These are phyloP conservation scores for Phylloscopus collybita DNA, from an alignment of 2,797 vertebrate genomes.

Conservation along the genomic window DNA sequence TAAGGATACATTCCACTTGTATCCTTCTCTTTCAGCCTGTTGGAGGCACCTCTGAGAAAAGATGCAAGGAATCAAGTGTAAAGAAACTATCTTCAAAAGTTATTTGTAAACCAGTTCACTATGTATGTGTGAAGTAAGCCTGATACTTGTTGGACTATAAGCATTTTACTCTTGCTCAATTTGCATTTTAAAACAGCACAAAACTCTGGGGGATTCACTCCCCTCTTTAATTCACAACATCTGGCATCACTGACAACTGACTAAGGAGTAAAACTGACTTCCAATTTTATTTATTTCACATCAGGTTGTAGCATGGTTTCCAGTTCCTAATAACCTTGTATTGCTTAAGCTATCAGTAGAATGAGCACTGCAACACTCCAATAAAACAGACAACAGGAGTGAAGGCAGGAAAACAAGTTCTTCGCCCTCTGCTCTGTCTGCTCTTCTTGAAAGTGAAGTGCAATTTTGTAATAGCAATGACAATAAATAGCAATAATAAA, in stretches of 20 bases:
- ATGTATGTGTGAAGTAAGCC: not conserved
- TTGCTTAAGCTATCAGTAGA: not conserved
- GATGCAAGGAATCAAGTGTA: not conserved
- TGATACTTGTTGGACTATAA: not conserved
- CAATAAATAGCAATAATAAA: not conserved
- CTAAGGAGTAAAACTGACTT: not conserved
- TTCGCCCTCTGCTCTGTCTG: not conserved
- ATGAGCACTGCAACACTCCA: not conserved
- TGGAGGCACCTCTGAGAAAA: not conserved
- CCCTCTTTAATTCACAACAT: not conserved
- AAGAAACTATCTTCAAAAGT: not conserved
- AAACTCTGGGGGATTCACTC: not conserved
- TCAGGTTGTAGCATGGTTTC: not conserved
- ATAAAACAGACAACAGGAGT: not conserved
- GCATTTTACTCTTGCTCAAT: not conserved
- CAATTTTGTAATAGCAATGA: not conserved
- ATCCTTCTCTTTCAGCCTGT: not conserved
- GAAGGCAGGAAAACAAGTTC: not conserved
- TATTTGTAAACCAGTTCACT: not conserved
- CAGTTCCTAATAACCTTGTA: not conserved
- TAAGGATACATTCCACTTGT: not conserved
- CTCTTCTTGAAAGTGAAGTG: not conserved
- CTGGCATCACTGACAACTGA: not conserved
- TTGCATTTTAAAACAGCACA: not conserved
- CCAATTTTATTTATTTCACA: not conserved